phyloP scores from a whole-genome alignment of 1,140 invertebrate genomes.

The Sitobion miscanthi region DNA sequence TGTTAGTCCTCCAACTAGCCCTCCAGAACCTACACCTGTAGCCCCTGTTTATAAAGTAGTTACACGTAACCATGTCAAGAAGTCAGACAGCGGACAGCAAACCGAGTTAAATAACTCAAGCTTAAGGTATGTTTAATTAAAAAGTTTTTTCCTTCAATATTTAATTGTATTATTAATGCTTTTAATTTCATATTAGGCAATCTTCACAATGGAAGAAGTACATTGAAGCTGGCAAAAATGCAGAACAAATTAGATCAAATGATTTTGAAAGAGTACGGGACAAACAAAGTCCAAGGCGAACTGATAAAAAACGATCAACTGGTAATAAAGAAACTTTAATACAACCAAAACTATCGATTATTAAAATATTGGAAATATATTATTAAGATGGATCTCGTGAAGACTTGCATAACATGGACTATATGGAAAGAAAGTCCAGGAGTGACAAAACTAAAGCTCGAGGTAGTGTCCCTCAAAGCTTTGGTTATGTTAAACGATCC shows the following conservation, averaged over 20 bases:
- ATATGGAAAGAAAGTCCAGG: conserved; percentile 57
- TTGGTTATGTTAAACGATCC: conserved; percentile 81
- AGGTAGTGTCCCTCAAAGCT: conserved; percentile 75
- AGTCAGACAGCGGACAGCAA: conserved; percentile 69
- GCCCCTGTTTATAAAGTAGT: conserved; percentile 65
- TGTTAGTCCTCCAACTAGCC: conserved; percentile 54
- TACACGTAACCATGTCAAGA: conserved; percentile 65
- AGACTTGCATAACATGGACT: conserved; percentile 56
- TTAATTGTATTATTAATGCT: neutral
- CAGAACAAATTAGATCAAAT: conserved; percentile 51
- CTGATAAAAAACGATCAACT: conserved; percentile 51
- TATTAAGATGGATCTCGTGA: conserved; percentile 56
- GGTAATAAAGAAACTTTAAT: neutral
- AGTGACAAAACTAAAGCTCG: conserved; percentile 68
- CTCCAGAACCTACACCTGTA: conserved; percentile 58
- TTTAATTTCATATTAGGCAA: conserved; percentile 61
- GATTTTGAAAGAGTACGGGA: conserved; percentile 50
- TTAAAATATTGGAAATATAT: neutral
- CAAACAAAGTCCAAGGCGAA: conserved; percentile 52
- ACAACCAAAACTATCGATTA: neutral
- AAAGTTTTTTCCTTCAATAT: neutral
- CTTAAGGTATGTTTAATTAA: neutral
- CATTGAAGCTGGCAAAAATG: conserved; percentile 63
- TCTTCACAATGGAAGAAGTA: conserved; percentile 69
- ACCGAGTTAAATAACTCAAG: conserved; percentile 63